phyloP scores from a whole-genome alignment of 1,140 invertebrate species.

The Cepaea nemoralis region DNA sequence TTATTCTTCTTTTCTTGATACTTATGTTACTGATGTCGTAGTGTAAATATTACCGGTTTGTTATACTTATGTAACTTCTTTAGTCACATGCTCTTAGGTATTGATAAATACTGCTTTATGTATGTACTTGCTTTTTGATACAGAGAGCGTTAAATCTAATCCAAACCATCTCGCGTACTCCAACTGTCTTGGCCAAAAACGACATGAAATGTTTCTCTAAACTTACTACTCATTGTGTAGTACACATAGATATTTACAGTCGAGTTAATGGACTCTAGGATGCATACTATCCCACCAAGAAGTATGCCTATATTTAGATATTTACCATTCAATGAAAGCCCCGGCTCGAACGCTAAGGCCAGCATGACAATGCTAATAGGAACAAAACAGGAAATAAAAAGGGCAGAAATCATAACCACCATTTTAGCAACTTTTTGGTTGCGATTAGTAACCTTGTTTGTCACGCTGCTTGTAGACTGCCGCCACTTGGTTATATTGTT shows the following conservation, averaged over 20 bases:
- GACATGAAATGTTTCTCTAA: background rate
- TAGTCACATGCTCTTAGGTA: too few species aligned
- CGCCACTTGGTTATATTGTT: background rate
- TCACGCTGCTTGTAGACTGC: background rate
- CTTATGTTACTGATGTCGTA: too few species aligned
- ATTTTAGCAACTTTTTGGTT: conserved; percentile 13
- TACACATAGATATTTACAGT: conserved; percentile 28
- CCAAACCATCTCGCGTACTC: too few species aligned
- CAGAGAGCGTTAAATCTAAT: too few species aligned
- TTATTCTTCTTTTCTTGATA: too few species aligned
- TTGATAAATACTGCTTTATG: too few species aligned
- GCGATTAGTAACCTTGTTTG: background rate
- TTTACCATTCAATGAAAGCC: conserved; percentile 16
- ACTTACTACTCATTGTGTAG: conserved; percentile 17
- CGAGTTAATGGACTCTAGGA: conserved; percentile 22
- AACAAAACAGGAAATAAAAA: background rate
- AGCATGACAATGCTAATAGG: conserved; percentile 11
- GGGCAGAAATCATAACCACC: conserved; percentile 25
- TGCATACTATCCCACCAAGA: background rate
- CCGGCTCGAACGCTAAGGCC: background rate
- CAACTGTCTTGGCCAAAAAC: background rate
- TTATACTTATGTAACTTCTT: too few species aligned
- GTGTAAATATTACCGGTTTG: too few species aligned
- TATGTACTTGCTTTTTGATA: too few species aligned
- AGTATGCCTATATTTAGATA: conserved; percentile 10